Percentiles rank a stretch among this genome's conserved stretches.
These are phyloP conservation scores for Strix uralensis DNA, from an alignment of 2,113 vertebrate species.

Conservation along the genomic window DNA sequence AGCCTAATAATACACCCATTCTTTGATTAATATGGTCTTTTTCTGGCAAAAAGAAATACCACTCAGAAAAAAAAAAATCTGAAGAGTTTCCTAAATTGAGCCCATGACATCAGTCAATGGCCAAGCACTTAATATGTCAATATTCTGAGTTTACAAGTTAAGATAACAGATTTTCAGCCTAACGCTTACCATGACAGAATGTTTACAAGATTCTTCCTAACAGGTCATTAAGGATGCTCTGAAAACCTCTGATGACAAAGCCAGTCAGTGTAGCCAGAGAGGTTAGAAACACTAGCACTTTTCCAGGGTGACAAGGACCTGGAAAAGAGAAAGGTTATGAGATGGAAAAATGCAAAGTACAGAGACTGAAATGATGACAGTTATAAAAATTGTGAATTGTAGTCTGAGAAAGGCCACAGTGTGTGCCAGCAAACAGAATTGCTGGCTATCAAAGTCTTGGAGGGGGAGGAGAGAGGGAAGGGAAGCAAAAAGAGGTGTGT, in stretches of 20 bases:
- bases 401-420: background rate
- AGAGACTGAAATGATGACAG: slow-evolving; percentile 15
- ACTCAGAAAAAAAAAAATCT: background rate
- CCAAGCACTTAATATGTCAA: slow-evolving; percentile 41
- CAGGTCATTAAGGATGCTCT: slow-evolving; percentile 25
- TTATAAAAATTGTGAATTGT: slow-evolving; percentile 1
- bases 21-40: background rate
- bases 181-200: slow-evolving; percentile 43
- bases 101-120: background rate
- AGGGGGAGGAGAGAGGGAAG: background rate
- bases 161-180: slow-evolving; percentile 34
- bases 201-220: slow-evolving; percentile 43
- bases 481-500: background rate
- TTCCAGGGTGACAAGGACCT: background rate
- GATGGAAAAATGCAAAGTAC: slow-evolving; percentile 15
- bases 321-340: slow-evolving; percentile 24
- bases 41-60: background rate
- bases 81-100: background rate
- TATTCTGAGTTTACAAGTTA: slow-evolving; percentile 16
- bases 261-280: background rate
- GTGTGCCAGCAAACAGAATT: background rate
- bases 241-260: slow-evolving; percentile 31
- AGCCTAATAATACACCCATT: background rate
- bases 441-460: background rate
- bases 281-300: slow-evolving; percentile 33